phyloP scores from a whole-genome alignment of 2,888 invertebrate genomes.

The Calameuta idolon region DNA sequence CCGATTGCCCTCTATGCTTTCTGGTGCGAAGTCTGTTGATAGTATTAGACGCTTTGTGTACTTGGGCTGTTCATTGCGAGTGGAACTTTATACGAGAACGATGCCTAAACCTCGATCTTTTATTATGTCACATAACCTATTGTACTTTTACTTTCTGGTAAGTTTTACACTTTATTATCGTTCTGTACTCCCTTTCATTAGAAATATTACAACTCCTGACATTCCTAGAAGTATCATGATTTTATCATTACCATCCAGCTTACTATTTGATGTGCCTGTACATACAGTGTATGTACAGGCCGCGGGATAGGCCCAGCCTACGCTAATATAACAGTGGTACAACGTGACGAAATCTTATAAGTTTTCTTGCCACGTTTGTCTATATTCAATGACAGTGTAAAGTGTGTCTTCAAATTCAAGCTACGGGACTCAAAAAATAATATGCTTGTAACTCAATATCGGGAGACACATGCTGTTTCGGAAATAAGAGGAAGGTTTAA shows the following conservation, averaged over 20 bases:
- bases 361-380: too few species aligned
- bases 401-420: neutral
- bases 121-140: neutral
- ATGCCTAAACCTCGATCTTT: conserved; percentile 16
- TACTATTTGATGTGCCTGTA: neutral
- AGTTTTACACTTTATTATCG: neutral
- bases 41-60: conserved; percentile 27
- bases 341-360: too few species aligned
- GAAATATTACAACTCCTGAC: too few species aligned
- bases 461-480: neutral
- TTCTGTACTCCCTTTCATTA: neutral
- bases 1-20: conserved; percentile 25
- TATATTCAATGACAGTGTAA: neutral
- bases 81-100: conserved; percentile 14
- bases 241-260: neutral
- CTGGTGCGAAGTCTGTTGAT: conserved; percentile 29
- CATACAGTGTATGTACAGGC: neutral
- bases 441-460: neutral
- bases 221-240: neutral
- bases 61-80: conserved; percentile 17
- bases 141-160: neutral
- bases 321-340: neutral
- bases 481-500: neutral
- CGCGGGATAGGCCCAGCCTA: neutral
- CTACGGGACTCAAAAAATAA: neutral